A percentile compares a stretch with the other conserved stretches of the same genome.
Conservation (phyloP, 2,113 vertebrate genomes). For the Thunnus thynnus region DNA sequence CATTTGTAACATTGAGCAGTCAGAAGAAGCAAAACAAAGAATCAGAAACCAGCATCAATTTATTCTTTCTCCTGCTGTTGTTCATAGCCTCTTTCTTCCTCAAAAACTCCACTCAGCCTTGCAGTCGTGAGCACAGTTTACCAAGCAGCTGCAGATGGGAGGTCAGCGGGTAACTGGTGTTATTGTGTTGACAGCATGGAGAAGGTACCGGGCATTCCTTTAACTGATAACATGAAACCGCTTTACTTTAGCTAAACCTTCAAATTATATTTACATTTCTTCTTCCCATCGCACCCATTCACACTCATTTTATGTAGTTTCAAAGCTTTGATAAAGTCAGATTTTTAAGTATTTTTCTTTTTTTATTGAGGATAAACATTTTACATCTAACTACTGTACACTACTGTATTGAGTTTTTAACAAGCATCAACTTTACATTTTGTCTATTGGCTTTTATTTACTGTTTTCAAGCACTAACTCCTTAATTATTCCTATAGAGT, state of each 20-base stretch:
- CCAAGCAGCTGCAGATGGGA: constrained; percentile 66
- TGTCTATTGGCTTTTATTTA: too few species aligned
- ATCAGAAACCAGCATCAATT: background rate
- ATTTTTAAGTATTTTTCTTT: background rate
- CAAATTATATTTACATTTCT: background rate
- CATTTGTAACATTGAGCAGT: too few species aligned
- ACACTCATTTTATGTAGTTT: background rate
- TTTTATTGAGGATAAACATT: too few species aligned
- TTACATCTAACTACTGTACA: too few species aligned
- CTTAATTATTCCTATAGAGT: too few species aligned
- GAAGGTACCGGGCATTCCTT: constrained; percentile 67
- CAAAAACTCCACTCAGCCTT: constrained; percentile 10
- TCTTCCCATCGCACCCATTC: background rate
- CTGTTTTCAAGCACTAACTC: too few species aligned
- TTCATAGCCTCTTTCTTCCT: constrained; percentile 12
- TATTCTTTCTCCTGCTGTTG: background rate
- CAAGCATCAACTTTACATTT: too few species aligned
- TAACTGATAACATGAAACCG: constrained; percentile 24
- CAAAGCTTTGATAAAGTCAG: background rate
- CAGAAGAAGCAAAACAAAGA: background rate
- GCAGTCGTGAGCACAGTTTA: constrained; percentile 10
- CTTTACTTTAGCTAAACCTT: constrained; percentile 5
- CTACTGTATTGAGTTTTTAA: too few species aligned
- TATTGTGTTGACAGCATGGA: constrained; percentile 55
- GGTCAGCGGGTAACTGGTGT: constrained; percentile 54